A percentile compares a stretch with the other conserved stretches of the same genome.
phyloP scores from a whole-genome alignment of 2,113 vertebrate species.

The Oreamnos americanus region DNA sequence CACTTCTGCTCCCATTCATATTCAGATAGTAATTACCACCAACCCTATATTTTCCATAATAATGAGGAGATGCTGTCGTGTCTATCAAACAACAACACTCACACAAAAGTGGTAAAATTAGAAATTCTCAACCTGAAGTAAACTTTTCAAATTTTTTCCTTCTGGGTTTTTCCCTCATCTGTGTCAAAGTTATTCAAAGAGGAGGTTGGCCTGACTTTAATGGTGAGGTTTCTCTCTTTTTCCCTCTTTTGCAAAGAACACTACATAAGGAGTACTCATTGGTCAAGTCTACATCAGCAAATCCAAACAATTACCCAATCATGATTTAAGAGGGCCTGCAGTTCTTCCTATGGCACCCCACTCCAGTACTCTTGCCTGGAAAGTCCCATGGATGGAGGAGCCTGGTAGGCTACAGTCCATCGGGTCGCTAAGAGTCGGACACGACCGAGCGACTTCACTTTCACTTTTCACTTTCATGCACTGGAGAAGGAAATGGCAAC shows the following conservation, averaged over 20 bases:
- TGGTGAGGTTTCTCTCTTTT: background rate
- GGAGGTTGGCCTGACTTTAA: background rate
- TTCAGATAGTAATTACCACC: slow-evolving; percentile 91
- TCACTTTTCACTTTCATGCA: no score
- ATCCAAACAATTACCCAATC: background rate
- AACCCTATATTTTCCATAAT: slow-evolving; percentile 96
- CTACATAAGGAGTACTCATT: background rate
- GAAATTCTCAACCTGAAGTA: slow-evolving; percentile 81
- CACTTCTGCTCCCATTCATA: slow-evolving; percentile 90
- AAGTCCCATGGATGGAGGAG: no score
- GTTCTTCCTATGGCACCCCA: background rate
- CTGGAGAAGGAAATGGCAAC: no score
- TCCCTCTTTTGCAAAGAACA: background rate
- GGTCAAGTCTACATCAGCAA: background rate
- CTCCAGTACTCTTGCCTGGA: no score
- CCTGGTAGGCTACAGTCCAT: no score
- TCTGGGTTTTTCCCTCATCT: slow-evolving; percentile 53
- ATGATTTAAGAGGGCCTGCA: background rate
- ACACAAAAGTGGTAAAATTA: slow-evolving; percentile 75
- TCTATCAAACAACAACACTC: slow-evolving; percentile 87
- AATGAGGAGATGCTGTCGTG: slow-evolving; percentile 90
- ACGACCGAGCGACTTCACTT: no score
- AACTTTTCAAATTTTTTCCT: slow-evolving; percentile 79
- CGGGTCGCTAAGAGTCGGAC: no score
- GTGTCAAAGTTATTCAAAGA: slow-evolving; percentile 28